Conservation (phyloP, 53 echinoderm and acorn worm species). For the Hippasteria phrygiana region DNA sequence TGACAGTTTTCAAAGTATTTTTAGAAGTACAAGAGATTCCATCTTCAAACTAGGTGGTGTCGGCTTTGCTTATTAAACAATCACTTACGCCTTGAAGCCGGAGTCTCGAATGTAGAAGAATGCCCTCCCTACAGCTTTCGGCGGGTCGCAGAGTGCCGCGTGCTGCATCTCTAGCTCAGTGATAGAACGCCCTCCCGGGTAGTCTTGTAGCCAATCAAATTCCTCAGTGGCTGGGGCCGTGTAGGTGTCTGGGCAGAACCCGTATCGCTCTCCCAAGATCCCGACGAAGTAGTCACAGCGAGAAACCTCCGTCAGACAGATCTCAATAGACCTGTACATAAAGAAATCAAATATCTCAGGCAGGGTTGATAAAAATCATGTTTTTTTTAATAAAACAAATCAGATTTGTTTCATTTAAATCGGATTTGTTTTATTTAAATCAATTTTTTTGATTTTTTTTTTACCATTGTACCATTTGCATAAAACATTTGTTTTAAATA, state of each 20-base stretch:
- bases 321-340: constrained; percentile 83
- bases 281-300: constrained; percentile 93
- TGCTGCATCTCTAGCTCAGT: constrained; percentile 95
- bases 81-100: constrained; percentile 76
- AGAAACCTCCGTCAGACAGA: constrained; percentile 90
- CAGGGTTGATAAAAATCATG: not conserved
- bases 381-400: not conserved
- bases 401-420: too few species aligned
- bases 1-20: too few species aligned
- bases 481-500: too few species aligned
- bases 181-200: constrained; percentile 85
- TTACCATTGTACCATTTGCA: too few species aligned
- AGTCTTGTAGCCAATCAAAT: constrained; percentile 86
- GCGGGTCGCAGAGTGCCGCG: constrained; percentile 70
- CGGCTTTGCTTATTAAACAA: not conserved
- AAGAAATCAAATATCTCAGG: not conserved
- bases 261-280: constrained; percentile 92
- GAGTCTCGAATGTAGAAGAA: constrained; percentile 86
- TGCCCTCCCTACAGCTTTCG: constrained; percentile 50
- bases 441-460: too few species aligned
- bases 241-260: constrained; percentile 82
- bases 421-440: too few species aligned
- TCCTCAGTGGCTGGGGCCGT: constrained; percentile 67
- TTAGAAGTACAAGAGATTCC: too few species aligned
- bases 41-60: not conserved